Base-by-base conservation (phyloP, 2,113 vertebrate genomes). In the Heterotilapia buettikoferi region DNA sequence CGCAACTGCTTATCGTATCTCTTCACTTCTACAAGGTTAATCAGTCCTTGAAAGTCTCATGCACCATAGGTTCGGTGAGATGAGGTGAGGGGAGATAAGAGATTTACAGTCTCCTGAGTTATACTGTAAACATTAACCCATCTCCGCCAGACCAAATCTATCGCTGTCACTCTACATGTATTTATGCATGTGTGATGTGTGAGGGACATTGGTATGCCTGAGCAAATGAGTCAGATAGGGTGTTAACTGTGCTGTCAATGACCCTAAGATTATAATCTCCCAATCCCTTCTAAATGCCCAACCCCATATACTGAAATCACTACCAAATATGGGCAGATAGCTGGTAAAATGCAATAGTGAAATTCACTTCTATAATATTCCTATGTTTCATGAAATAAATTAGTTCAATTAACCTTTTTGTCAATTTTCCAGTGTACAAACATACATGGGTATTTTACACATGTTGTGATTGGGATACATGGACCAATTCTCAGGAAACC, bases 241-340 rank as follows among this genome's bases (percentile, higher is more conserved):
- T 92, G 93, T 91, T 88, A 80, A 93, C 90, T 84, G 19, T 5
- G 56, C 88, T 88, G 90, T 92, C 90, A 90, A 53, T 83, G 85
- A 87, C 88, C 90, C 86, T 84, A 80, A 86, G 76, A 78, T 45
- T 86, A 86, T 56, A 56, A 56, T 12, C n/a, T 56, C n/a, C n/a
- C 10, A 12, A 24, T 56, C n/a, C 50, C 50, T 52, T 52, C 4
- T 52, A 52, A 52, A 52, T 19, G 18, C 18, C n/a, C 53, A 33
- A 29, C 26, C 57, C 57, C 16, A 18, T 33, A 40, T 52, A 61
- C 59, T 84, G 81, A 71, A 29, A 82, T 63, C 18, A 3, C 53
- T 13, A 63, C 24, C 13, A 6, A 47, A 45, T 50, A 19, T 87
- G 79, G n/a, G 29, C 38, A 45, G 63, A 80, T 59, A 63, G 86